These are phyloP conservation scores for Stomatorhinus ivindoensis DNA, from an alignment of 2,113 vertebrate genomes.

Conservation along the genomic window DNA sequence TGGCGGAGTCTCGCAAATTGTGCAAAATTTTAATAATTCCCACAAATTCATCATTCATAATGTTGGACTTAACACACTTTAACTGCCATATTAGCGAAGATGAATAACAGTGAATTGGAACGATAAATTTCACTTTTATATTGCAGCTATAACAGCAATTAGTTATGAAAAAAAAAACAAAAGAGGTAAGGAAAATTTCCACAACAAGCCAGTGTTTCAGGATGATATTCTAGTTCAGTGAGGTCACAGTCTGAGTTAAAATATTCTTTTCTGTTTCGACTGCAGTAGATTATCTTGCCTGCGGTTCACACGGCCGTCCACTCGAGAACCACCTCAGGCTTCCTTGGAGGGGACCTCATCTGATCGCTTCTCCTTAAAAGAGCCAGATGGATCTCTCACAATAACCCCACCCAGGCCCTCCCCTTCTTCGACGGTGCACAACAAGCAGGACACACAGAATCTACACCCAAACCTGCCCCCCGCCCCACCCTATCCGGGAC, in stretches of 20 bases:
- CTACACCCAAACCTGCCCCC: slow-evolving; percentile 24
- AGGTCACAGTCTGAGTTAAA: neutral
- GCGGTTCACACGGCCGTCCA: neutral
- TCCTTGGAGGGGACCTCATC: slow-evolving; percentile 25
- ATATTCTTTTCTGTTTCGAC: neutral
- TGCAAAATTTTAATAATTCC: no score
- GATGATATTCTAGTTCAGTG: neutral
- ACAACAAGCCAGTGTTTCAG: neutral
- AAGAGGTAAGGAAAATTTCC: neutral
- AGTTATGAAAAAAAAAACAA: no score
- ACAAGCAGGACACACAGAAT: neutral
- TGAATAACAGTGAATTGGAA: no score
- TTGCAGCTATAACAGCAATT: no score
- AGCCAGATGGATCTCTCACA: slow-evolving; percentile 6
- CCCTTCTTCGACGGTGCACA: neutral
- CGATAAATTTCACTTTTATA: no score
- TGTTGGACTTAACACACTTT: no score
- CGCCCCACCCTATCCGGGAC: neutral
- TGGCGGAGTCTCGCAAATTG: no score
- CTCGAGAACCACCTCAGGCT: neutral
- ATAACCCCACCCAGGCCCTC: neutral
- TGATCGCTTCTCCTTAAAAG: slow-evolving; percentile 30
- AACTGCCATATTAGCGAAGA: no score
- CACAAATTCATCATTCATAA: no score
- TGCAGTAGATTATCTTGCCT: neutral